Base-by-base conservation (phyloP, 2,888 invertebrate genomes). In the Neelides folsomi region DNA sequence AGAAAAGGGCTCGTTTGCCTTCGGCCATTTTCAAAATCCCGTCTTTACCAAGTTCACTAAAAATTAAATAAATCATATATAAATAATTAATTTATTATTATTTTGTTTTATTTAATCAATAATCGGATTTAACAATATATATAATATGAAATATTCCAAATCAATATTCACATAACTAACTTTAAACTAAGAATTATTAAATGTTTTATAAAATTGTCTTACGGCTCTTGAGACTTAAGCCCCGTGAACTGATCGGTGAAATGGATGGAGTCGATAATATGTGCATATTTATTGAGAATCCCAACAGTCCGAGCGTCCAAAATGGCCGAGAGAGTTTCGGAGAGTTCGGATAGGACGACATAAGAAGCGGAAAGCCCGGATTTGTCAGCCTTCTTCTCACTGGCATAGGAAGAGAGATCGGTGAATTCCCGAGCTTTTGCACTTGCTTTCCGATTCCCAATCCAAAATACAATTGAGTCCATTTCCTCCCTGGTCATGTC, bases 241-340 rank as follows among this genome's bases (percentile, higher is more conserved):
- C 97, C 97, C 63, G 86, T 83, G 74, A 82, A 98, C 69, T 94
- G 87, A 74, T 98, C 98, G 51, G 95, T 94, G 67, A 98, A 80
- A 74, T 98, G 97, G 71, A 98, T 85, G 72, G 85, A 97, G 71
- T 98, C 95, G 66, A 98, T 79, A 69, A 81, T 76, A 55, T 81
- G 78, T 65, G 84, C 79, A 74, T 84, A 90, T 73, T 85, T 90
- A 60, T 78, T 76, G 54, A 90, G 76, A 52, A 85, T 81, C 57
- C 83, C 78, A 40, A 79, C 73, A 55, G 86, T 77, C 68, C 86
- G 80, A 53, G 83, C 76, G 75, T 95, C 95, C 63, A 95, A 74
- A 66, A 95, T 75, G 55, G 83, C 81, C 53, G 81, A 76, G 44
- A 89, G 37, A 4, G 50, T 43, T 79, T 97, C 95, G 36, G 85